Evolutionary conservation across 2,113 vertebrate species (phyloP).

Genomic region (Donacobius atricapilla): DNA sequence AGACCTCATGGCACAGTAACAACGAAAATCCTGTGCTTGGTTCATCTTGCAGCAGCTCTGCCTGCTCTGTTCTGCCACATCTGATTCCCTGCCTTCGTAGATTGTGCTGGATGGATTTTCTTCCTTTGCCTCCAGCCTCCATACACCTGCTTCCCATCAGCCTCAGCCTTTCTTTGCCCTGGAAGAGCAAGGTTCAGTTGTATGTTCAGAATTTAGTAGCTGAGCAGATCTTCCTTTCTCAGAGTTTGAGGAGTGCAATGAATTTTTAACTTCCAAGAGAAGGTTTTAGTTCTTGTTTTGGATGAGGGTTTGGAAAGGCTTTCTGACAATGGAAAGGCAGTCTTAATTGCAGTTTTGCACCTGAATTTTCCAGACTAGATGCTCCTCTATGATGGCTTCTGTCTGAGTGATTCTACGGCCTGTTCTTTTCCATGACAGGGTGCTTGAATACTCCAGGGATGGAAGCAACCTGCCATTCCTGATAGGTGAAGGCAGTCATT

Average conservation of each 20-base stretch:
- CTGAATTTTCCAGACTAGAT: not conserved
- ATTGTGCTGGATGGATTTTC: not conserved
- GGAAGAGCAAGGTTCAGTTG: not conserved
- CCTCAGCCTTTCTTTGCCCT: not conserved
- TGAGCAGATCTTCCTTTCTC: not conserved
- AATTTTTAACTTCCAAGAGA: not conserved
- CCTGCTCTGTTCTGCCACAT: not conserved
- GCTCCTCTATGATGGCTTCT: not conserved
- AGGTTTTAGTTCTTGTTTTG: not conserved
- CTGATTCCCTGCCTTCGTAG: not conserved
- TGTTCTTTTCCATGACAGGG: not conserved
- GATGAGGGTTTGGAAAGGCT: not conserved
- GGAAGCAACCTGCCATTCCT: rapidly evolving
- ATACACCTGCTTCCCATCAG: not conserved
- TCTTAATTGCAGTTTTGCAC: not conserved
- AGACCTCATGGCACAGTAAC: not conserved
- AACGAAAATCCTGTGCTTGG: not conserved
- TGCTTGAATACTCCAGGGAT: not conserved
- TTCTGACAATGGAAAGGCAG: not conserved
- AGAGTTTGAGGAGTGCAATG: not conserved
- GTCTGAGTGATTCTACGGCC: not conserved
- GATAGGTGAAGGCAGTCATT: not conserved
- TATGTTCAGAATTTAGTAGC: not conserved
- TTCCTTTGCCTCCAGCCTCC: not conserved
- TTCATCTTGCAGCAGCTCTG: not conserved